These are phyloP conservation scores for Dipodomys stephensi DNA, from an alignment of 2,113 vertebrate genomes.

Conservation along the genomic window DNA sequence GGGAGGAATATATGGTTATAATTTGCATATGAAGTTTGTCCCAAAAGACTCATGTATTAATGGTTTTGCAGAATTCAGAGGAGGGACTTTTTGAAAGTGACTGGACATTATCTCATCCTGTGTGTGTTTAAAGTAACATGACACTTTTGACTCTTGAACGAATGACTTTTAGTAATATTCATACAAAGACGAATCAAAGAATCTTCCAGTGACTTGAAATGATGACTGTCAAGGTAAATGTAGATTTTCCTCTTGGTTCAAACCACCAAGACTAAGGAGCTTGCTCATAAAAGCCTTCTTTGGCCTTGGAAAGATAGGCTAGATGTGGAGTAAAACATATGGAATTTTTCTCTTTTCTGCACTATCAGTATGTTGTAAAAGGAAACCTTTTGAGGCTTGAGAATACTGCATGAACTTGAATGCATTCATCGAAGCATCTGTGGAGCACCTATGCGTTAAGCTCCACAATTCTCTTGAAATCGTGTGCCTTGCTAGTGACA, in stretches of 20 bases:
- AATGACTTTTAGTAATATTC: conserved; percentile 25
- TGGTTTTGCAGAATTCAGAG: no score
- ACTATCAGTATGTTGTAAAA: background rate
- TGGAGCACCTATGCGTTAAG: background rate
- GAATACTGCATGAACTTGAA: background rate
- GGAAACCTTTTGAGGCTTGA: background rate
- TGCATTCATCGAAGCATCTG: background rate
- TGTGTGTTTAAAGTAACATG: conserved; percentile 1
- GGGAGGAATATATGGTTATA: background rate
- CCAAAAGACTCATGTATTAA: no score
- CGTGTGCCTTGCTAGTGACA: conserved; percentile 15
- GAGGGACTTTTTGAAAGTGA: no score
- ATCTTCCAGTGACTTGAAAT: background rate
- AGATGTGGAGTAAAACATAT: background rate
- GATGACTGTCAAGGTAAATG: background rate
- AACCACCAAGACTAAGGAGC: background rate
- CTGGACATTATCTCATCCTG: background rate
- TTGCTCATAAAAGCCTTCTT: conserved; percentile 26
- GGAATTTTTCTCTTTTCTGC: background rate
- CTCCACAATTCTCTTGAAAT: background rate
- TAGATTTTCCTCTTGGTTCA: background rate
- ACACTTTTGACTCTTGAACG: conserved; percentile 4
- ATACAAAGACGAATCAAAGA: background rate
- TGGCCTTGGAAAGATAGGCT: background rate
- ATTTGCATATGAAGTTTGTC: no score